phyloP scores from a whole-genome alignment of 2,888 invertebrate genomes.

The Heliothis peltigera region DNA sequence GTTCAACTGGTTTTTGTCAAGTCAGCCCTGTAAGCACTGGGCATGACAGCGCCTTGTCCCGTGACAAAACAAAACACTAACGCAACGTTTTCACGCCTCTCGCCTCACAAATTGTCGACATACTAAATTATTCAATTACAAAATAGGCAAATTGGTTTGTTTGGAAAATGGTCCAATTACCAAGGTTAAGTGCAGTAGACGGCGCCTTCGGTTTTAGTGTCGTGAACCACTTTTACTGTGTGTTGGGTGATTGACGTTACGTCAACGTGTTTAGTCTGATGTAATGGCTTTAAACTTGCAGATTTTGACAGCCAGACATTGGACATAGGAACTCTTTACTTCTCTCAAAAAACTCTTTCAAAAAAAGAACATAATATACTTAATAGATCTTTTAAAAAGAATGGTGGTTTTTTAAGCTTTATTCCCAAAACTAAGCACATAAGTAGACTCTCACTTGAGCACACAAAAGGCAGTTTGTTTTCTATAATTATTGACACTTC shows the following conservation, averaged over 20 bases:
- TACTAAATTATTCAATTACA: conserved; percentile 59
- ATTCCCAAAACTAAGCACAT: conserved; percentile 7
- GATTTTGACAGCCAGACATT: conserved; percentile 10
- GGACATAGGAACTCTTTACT: not conserved
- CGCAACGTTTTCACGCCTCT: conserved; percentile 61
- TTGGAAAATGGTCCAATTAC: conserved; percentile 52
- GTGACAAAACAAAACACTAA: conserved; percentile 54
- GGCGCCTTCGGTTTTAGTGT: conserved; percentile 28
- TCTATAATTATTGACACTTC: conserved; percentile 60
- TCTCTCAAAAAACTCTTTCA: not conserved
- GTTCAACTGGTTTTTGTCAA: conserved; percentile 18
- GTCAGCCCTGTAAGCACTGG: conserved; percentile 22
- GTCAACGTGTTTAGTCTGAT: conserved; percentile 35
- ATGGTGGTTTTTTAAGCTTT: not conserved
- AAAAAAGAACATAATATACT: too few relatives aligned
- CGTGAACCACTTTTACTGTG: conserved; percentile 51
- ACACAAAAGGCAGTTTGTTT: conserved; percentile 43
- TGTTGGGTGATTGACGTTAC: conserved; percentile 47
- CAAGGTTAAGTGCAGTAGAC: conserved; percentile 51
- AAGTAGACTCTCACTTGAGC: conserved; percentile 38
- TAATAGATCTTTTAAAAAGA: not conserved
- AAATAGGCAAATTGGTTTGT: conserved; percentile 59
- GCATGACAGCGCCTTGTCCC: conserved; percentile 44
- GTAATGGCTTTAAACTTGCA: conserved; percentile 35
- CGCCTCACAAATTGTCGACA: conserved; percentile 55